Evolutionary conservation across 1,140 invertebrate species (phyloP), one percentile per base, ranked within the genome.

Genomic region (Cyclargus thomasi): DNA sequence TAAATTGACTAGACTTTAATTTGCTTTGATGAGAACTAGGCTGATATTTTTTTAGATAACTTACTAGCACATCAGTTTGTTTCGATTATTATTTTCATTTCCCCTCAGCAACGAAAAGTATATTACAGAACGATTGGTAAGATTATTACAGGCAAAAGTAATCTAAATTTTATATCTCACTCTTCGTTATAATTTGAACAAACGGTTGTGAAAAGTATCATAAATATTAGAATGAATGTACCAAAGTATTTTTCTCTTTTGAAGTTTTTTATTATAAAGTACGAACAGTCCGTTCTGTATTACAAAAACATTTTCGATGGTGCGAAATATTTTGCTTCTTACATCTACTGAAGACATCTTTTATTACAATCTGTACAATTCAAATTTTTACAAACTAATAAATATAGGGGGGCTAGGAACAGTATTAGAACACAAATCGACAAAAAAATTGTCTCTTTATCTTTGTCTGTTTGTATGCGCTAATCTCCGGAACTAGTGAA

Each of bases 221-320:
- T 47, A 47, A 47, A 47, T 47, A 47, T 47, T 16, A 47, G 39
- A 47, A 47, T 47, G 39, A 47, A 47, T 14, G 39, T 47, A 47
- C 39, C 39, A 3, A 47, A 47, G 39, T 47, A 47, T 47, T 47
- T 47, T 47, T 11, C 39, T 47, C 39, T 16, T 47, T 47, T 47
- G 39, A 47, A 47, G 39, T 47, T 47, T 47, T 22, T 47, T 47
- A 47, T 47, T 47, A 47, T 47, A 47, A 47, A 47, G 39, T 47
- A 47, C 39, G 39, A 47, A 0, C 39, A 47, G 14, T 47, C 39
- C 14, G 39, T 47, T 14, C 10, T 2, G 39, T 47, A 47, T 47
- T 47, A 47, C 39, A 47, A 8, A 47, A 47, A 47, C 39, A 47
- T 47, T 47, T 47, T 47, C 10, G 10, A 39, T 39, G 1, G 4